A percentile compares a stretch with the other conserved stretches of the same genome.
phyloP scores from a whole-genome alignment of 2,888 invertebrate species.

The Autographa pulchrina region DNA sequence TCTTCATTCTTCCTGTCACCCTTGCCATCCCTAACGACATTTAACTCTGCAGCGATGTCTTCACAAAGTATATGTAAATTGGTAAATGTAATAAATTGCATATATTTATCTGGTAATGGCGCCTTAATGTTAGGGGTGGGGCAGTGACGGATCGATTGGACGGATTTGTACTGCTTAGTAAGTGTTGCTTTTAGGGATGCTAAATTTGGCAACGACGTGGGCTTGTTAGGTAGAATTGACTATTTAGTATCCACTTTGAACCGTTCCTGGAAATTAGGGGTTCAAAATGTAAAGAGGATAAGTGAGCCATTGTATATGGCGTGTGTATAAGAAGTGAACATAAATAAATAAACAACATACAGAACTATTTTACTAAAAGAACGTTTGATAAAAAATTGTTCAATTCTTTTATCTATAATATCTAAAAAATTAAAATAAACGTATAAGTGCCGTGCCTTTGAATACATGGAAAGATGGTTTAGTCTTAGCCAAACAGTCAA shows the following conservation, averaged over 20 bases:
- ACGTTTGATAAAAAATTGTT: too few relatives aligned
- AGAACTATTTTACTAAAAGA: too few relatives aligned
- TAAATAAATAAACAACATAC: too few relatives aligned
- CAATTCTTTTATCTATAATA: too few relatives aligned
- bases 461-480: too few relatives aligned
- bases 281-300: not conserved
- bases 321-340: too few relatives aligned
- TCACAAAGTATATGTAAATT: constrained; percentile 87
- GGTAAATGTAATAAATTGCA: constrained; percentile 89
- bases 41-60: constrained; percentile 81
- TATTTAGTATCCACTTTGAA: not conserved
- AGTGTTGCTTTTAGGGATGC: constrained; percentile 60
- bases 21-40: constrained; percentile 72
- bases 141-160: constrained; percentile 69
- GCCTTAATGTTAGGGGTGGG: constrained; percentile 79
- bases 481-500: too few relatives aligned
- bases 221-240: constrained; percentile 3
- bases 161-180: constrained; percentile 56
- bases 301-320: too few relatives aligned
- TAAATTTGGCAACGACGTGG: constrained; percentile 44
- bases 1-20: constrained; percentile 59
- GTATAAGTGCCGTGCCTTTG: too few relatives aligned
- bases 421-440: too few relatives aligned
- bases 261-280: not conserved
- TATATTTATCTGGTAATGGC: constrained; percentile 86